These are phyloP conservation scores for Drosophila neonasuta DNA, from an alignment of 2,888 invertebrate genomes.

Conservation along the genomic window DNA sequence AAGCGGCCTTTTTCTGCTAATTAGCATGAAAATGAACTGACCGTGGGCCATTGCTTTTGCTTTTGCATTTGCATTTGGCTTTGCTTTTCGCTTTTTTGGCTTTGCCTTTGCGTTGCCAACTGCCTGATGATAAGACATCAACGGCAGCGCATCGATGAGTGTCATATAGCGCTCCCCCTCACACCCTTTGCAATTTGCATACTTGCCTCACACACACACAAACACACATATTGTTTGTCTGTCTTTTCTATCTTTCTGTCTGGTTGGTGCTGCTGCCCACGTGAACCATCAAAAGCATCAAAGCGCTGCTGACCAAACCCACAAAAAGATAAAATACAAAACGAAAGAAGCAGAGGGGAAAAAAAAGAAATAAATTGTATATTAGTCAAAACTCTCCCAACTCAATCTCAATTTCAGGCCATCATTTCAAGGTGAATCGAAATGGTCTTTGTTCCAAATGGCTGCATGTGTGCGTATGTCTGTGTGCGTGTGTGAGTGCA, in stretches of 20 bases:
- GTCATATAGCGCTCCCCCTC: not conserved
- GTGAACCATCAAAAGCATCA: slow-evolving; percentile 12
- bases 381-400: slow-evolving; percentile 24
- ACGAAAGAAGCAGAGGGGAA: not conserved
- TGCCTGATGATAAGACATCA: slow-evolving; percentile 43
- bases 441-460: slow-evolving; percentile 37
- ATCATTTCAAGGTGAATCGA: slow-evolving; percentile 65
- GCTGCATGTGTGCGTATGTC: not conserved
- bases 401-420: slow-evolving; percentile 35
- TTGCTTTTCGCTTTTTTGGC: not conserved
- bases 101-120: not conserved
- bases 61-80: not conserved
- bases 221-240: not conserved
- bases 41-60: slow-evolving; percentile 17
- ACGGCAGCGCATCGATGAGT: slow-evolving; percentile 4
- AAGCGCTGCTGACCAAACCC: slow-evolving; percentile 19
- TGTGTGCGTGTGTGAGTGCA: slow-evolving; percentile 1
- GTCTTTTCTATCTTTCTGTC: slow-evolving; percentile 1
- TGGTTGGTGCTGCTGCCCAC: slow-evolving; percentile 43
- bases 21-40: slow-evolving; percentile 66
- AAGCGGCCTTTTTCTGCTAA: slow-evolving; percentile 46
- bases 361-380: not conserved
- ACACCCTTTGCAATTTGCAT: slow-evolving; percentile 4
- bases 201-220: slow-evolving; percentile 5
- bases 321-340: slow-evolving; percentile 1